phyloP scores from a whole-genome alignment of 2,888 invertebrate genomes.

The Platynereis dumerilii region DNA sequence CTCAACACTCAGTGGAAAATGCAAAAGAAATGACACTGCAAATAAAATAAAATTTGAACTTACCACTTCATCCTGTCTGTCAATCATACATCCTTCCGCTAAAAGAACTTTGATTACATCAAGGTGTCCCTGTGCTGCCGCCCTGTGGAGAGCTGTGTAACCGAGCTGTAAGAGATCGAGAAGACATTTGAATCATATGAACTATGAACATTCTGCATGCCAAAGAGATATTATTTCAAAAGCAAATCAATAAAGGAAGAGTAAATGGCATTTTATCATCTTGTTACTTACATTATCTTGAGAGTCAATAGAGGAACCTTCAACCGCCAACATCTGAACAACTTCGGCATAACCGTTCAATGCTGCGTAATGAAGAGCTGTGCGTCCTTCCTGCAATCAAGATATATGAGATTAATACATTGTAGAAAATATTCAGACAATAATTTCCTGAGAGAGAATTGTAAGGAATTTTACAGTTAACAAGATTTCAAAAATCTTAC shows the following conservation, averaged over 20 bases:
- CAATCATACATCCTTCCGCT: conserved; percentile 73
- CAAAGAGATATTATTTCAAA: background rate
- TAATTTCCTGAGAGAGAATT: background rate
- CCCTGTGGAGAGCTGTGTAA: conserved; percentile 78
- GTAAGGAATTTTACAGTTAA: too few relatives aligned
- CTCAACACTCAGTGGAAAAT: too few relatives aligned
- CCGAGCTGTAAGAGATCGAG: conserved; percentile 68
- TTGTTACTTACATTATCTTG: conserved; percentile 66
- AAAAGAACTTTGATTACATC: conserved; percentile 76
- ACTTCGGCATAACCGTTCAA: conserved; percentile 67
- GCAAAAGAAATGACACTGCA: too few relatives aligned
- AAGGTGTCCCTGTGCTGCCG: conserved; percentile 82
- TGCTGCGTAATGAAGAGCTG: conserved; percentile 68
- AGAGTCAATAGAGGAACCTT: conserved; percentile 66
- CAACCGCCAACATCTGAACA: conserved; percentile 64
- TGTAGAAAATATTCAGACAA: background rate
- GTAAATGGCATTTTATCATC: background rate
- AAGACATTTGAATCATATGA: background rate
- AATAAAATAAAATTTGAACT: too few relatives aligned
- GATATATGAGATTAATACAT: background rate
- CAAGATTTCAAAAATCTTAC: too few relatives aligned
- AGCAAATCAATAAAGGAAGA: background rate
- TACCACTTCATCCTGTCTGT: conserved; percentile 79
- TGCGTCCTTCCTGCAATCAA: conserved; percentile 65
- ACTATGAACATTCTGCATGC: background rate